A percentile compares a stretch with the other conserved stretches of the same genome.
phyloP scores from a whole-genome alignment of 1,140 invertebrate species.

The Lordiphosa mommai region DNA sequence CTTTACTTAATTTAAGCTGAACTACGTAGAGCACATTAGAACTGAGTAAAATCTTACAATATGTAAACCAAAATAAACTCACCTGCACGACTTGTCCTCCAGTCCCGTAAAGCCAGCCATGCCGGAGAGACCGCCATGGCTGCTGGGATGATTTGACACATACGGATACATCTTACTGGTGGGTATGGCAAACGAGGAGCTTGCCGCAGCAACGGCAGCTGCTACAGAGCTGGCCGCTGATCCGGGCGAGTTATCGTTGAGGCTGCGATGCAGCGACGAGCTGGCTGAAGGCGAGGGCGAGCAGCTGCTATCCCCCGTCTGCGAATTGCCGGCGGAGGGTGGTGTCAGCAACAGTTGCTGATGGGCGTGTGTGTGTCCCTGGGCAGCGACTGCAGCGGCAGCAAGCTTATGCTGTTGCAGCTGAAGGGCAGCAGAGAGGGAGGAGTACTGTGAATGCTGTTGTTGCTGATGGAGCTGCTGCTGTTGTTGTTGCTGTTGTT shows the following conservation, averaged over 20 bases:
- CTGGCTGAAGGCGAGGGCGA: conserved; percentile 82
- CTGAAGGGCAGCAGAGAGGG: conserved; percentile 68
- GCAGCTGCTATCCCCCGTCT: conserved; percentile 80
- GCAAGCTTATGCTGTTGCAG: conserved; percentile 73
- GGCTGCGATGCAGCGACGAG: conserved; percentile 81
- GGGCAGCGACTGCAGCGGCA: conserved; percentile 60
- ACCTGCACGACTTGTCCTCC: conserved; percentile 79
- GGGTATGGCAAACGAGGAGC: conserved; percentile 80
- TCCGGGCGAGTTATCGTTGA: conserved; percentile 81
- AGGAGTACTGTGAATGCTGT: conserved; percentile 65
- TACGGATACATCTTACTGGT: conserved; percentile 85
- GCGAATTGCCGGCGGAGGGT: conserved; percentile 73
- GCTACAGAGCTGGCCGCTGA: conserved; percentile 84
- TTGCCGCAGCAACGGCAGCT: conserved; percentile 83
- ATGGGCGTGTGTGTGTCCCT: conserved; percentile 79
- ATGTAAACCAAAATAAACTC: conserved; percentile 11
- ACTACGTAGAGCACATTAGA: too few species aligned
- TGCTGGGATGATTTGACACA: conserved; percentile 83
- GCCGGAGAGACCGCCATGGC: conserved; percentile 80
- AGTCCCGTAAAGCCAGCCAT: conserved; percentile 79
- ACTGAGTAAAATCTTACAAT: too few species aligned
- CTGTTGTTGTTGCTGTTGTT: conserved; percentile 26
- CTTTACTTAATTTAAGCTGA: too few species aligned
- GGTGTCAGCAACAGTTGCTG: conserved; percentile 73
- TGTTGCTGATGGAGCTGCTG: conserved; percentile 30